Evolutionary conservation across 2,113 vertebrate species (phyloP).

Genomic region (Pachyramphus minor): DNA sequence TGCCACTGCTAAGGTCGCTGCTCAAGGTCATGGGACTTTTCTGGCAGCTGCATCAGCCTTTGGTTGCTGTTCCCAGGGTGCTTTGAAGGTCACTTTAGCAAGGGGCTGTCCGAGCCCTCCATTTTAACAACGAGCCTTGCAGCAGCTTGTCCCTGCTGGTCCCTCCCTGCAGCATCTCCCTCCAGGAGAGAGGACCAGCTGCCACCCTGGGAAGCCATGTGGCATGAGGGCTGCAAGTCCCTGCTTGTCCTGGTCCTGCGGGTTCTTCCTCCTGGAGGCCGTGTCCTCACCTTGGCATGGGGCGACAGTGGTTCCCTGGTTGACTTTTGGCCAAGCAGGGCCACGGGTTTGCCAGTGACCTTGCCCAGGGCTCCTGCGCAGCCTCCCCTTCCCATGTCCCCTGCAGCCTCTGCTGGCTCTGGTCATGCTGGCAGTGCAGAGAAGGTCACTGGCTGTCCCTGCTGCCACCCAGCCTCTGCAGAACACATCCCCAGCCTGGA

Average conservation of each 20-base stretch:
- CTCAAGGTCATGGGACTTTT: background rate
- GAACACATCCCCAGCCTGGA: background rate
- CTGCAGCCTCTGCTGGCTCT: background rate
- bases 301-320: background rate
- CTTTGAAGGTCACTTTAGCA: background rate
- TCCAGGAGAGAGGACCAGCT: background rate
- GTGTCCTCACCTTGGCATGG: background rate
- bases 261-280: background rate
- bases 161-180: background rate
- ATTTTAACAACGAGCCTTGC: fast-evolving
- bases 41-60: background rate
- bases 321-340: background rate
- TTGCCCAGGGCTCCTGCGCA: background rate
- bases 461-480: background rate
- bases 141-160: fast-evolving
- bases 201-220: background rate
- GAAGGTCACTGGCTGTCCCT: background rate
- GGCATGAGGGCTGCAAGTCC: background rate
- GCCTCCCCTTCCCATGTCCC: background rate
- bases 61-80: background rate
- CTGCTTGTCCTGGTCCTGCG: fast-evolving
- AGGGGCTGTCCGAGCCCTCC: background rate
- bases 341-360: fast-evolving
- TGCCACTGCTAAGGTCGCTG: background rate
- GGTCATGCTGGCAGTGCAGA: fast-evolving